Evolutionary conservation across 1,140 invertebrate genomes (phyloP), one percentile per base, ranked within the genome.

Genomic region (Drosophila parvula): DNA sequence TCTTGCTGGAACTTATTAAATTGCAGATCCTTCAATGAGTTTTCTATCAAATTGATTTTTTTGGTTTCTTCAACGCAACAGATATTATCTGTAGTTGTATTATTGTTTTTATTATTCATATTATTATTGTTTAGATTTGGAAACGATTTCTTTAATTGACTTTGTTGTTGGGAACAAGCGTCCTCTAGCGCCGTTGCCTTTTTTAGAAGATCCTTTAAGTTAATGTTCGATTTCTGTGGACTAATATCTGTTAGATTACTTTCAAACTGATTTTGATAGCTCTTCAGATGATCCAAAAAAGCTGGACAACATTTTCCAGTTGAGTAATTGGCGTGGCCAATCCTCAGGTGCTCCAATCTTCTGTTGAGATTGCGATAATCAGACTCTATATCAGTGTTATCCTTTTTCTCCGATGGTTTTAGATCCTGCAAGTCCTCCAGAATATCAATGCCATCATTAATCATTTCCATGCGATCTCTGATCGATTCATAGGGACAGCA

Each of bases 401-500:
- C 6, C 0, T 9, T 22, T 12, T 44, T 44, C 4, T 48, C 11
- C 0, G 22, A 16, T 0, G 47, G n/a, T 11, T 62, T 10, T 0
- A 36, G 6, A 0, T 40, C n/a, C 4, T 51, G 58, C 0, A 79
- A n/a, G 3, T 64, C 3, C 32, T 74, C 16, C 16, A 85, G 45
- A 2, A 51, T 34, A 32, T 81, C 81, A 3, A 85, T 32, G 5
- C 57, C 61, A 41, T 85, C 81, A 36, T 85, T 55, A 7, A 81
- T 67, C 4, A 75, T 47, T 55, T 85, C 81, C 10, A 81, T 5
- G n/a, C 74, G 62, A 53, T 81, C 74, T 5, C 78, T 58, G n/a
- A 85, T n/a, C 3, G 68, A 43, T 5, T 50, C 40, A 34, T 86
- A 75, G 10, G 74, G 74, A 32, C 74, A 78, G 36, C 82, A 85